Evolutionary conservation across 2,797 vertebrate genomes (phyloP), one percentile per base, ranked within the genome.

Genomic region (Dallia pectoralis): DNA sequence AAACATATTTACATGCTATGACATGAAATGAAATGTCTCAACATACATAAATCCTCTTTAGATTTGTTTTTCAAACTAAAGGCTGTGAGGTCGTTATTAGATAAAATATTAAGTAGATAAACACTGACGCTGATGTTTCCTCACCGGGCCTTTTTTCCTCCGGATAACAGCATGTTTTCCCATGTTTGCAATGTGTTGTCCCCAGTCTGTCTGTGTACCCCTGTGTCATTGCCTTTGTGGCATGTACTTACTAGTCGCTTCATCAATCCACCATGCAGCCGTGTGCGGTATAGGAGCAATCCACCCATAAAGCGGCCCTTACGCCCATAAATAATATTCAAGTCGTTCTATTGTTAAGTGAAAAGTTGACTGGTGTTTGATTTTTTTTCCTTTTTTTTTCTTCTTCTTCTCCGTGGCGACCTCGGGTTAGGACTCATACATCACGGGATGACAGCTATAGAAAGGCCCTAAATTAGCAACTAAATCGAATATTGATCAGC

Each of bases 401-500:
- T 92, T 90, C 92, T 93, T 91, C 91, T 93, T 93, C 93, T 94
- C 91, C 89, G 88, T 90, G 92, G 94, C 95, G 93, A 96, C 96
- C 96, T 93, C 92, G 93, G 91, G 95, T 96, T 95, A 96, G 95
- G 95, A 95, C 95, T 95, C 95, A 97, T 97, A 96, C 95, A 97
- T 97, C 96, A 97, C 94, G 91, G 94, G 94, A 95, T 97, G 96
- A 97, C 96, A 97, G 96, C 94, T 95, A 95, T 96, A 96, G 94
- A 96, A 96, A 96, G 95, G 95, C 95, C 94, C 93, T 95, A 96
- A 97, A 97, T 97, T 97, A 97, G 95, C 96, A 97, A 95, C 96
- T 97, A 97, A 97, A 97, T 97, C 96, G 96, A 97, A 96, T 97
- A 97, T 97, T 96, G 96, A 97, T 97, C 96, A 97, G 93, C 89